Base-by-base conservation (phyloP, 2,113 vertebrate species). In the Athene cunicularia region DNA sequence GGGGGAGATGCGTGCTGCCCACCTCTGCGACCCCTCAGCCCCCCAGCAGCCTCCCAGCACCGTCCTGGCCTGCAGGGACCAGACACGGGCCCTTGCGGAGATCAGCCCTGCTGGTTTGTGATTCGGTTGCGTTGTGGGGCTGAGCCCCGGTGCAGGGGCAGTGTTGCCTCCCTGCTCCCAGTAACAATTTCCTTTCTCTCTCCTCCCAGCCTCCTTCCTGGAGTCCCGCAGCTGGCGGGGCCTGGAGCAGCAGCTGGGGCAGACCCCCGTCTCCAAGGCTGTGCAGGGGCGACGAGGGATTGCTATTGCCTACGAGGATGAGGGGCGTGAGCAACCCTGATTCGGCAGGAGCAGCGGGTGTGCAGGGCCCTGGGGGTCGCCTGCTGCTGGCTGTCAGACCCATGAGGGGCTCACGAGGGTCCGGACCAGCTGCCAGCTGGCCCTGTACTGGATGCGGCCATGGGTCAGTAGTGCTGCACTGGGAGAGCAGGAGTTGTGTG, bases 281-380 rank as follows among this genome's bases (percentile, higher is more conserved):
- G 98, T 98, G 72, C 95, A 98, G 50, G 99, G 99, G 79, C 98
- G 99, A 80, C 99, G 98, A 88, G 99, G 99, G 49, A 99, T 99
- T 66, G 99, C 99, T 53, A 99, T 99, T 16, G 99, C 99, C 80
- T 99, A 99, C 2, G 99, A 99, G 81, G 99, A 99, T 0, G 99
- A 99, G 79, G 96, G 90, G 12, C 79, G 11, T 28, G 79, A 97
- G 86, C 96, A 97, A 84, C 66, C 53, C 4, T 93, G 77, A 92
- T n/a, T 3, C 0, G 2, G 86, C 8, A 10, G 43, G 45, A 88
- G 28, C 3, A 2, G 58, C 2, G 22, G 14, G 8, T 0, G 0
- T 20, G 73, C 1, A 8, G 16, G 32, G 17, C 7, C 71, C 27
- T 3, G 9, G 45, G 11, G 9, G 18, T 6, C 8, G 13, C n/a